phyloP scores from a whole-genome alignment of 23 tunicate genomes.

The Halocynthia roretzi region DNA sequence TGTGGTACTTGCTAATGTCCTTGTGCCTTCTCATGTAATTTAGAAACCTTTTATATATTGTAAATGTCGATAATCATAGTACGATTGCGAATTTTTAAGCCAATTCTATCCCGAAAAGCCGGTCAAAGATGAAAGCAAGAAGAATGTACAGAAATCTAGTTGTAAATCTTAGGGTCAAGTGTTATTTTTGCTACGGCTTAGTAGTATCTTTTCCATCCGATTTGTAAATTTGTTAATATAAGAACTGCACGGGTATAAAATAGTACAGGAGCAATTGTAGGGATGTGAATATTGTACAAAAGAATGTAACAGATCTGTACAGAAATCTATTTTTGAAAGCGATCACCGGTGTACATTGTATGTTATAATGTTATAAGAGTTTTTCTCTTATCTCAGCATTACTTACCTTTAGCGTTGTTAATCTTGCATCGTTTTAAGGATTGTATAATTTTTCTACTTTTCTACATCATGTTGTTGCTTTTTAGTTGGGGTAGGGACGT shows the following conservation, averaged over 20 bases:
- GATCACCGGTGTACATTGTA: conserved; percentile 24
- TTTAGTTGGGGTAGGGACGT: too few relatives aligned
- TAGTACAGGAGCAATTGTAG: conserved; percentile 2
- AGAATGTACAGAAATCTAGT: too few relatives aligned
- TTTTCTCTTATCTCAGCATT: too few relatives aligned
- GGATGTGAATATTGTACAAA: conserved; percentile 31
- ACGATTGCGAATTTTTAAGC: background rate
- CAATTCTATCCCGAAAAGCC: background rate
- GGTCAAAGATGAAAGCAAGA: background rate
- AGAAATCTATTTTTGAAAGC: conserved; percentile 27
- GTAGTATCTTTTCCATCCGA: too few relatives aligned
- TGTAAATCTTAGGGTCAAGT: background rate
- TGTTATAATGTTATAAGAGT: too few relatives aligned
- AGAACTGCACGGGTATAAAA: conserved; percentile 7
- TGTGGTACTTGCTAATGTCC: too few relatives aligned
- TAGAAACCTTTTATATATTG: too few relatives aligned
- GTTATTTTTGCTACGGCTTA: background rate
- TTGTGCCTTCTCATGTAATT: too few relatives aligned
- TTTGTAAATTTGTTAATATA: conserved; percentile 21
- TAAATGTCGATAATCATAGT: background rate
- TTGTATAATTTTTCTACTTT: too few relatives aligned
- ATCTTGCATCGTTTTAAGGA: too few relatives aligned
- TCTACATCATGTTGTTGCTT: too few relatives aligned
- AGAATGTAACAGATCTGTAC: conserved; percentile 27
- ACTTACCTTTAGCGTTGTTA: too few relatives aligned